Percentiles rank a stretch among this genome's conserved stretches.
Evolutionary conservation across 2,888 invertebrate genomes (phyloP).

Genomic region (Limulus polyphemus): DNA sequence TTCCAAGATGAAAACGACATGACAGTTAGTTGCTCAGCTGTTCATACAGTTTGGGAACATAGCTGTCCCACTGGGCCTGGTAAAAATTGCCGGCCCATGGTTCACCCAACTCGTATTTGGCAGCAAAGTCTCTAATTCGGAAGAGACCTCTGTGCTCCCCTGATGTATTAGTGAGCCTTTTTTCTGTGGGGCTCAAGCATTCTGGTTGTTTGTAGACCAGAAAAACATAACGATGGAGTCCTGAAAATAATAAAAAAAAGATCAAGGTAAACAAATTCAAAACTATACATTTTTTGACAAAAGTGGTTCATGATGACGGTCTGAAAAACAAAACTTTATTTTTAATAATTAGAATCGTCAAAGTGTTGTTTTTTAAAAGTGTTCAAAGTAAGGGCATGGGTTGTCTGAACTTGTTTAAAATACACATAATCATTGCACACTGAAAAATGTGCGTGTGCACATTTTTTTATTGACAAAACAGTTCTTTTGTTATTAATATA

Average conservation of each 20-base stretch:
- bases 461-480: no score
- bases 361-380: no score
- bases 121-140: constrained; percentile 59
- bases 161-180: constrained; percentile 32
- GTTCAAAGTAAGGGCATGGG: no score
- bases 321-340: no score
- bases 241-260: constrained; percentile 30
- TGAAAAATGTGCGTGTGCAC: no score
- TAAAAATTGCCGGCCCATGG: constrained; percentile 83
- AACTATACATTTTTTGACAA: no score
- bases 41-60: constrained; percentile 72
- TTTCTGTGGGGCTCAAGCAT: constrained; percentile 36
- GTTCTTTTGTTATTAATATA: no score
- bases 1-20: no score
- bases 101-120: constrained; percentile 63
- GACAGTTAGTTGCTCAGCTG: constrained; percentile 43
- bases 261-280: no score
- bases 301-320: not conserved
- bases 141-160: constrained; percentile 46
- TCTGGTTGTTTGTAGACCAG: constrained; percentile 57
- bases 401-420: no score
- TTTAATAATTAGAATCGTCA: no score
- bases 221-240: constrained; percentile 65
- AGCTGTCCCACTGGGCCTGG: constrained; percentile 74
- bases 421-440: no score